Base-by-base conservation (phyloP, 1,140 invertebrate genomes). In the Trachymyrmex septentrionalis region DNA sequence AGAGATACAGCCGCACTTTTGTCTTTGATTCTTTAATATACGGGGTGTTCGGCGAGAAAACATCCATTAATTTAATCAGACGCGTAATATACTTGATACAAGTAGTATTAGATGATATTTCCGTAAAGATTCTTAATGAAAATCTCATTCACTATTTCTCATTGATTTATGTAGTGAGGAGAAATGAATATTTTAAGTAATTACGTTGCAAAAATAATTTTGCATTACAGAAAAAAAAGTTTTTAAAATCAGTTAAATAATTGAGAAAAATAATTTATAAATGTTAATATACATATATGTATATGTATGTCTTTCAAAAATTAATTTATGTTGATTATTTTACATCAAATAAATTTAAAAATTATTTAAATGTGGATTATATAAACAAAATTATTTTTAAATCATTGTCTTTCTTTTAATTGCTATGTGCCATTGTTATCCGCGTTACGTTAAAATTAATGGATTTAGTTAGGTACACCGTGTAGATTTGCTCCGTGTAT, bases 401-500 rank as follows among this genome's bases (percentile, higher is more conserved):
- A 10, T 66, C 3, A 50, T 34, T 38, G 9, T 10, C 7, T 55
- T 24, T 48, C 9, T n/a, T 64, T n/a, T 1, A 34, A 57, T 24
- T 19, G 48, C 27, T n/a, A 24, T 14, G 14, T n/a, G 30, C 9
- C 9, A 38, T 19, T 34, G 7, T n/a, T 24, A 67, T 71, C 21
- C 27, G n/a, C 27, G n/a, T 80, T n/a, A 38, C 21, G n/a, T n/a
- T n/a, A 5, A 6, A 80, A 9, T 59, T 0, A 27, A 59, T n/a
- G 12, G 12, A 73, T 48, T 82, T 59, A 24, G 21, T 48, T 57
- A 53, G 12, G 19, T 14, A 73, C 80, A 82, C 80, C 80, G 34
- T 72, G 38, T 82, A 82, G 50, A 82, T 82, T 72, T 59, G 61
- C 27, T 16, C 63, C 9, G 44, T 48, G 50, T 71, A 80, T 88